Base-by-base conservation (phyloP, 2,797 vertebrate genomes). In the Cottoperca gobio region DNA sequence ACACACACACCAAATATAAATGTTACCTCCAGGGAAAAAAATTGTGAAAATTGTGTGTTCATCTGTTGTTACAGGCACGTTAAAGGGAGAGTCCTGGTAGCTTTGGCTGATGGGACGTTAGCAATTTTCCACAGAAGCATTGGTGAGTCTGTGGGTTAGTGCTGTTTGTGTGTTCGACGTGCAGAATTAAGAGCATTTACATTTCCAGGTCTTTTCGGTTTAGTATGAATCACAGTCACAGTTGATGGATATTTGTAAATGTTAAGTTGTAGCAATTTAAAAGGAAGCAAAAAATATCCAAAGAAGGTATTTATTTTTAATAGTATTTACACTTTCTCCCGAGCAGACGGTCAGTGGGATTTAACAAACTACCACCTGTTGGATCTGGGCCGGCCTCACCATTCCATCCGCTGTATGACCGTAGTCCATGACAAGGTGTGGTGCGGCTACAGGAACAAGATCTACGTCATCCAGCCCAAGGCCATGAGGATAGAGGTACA, bases 371-470 rank as follows among this genome's bases (percentile, higher is more conserved):
- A 99, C 75, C 97, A 99, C 86, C 93, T 99, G 72, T 88, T 99
- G 95, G 98, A 99, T 86, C 94, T 99, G 35, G 97, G 98, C 42
- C 97, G 97, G 54, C 97, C 97, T 0, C 97, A 98, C 81, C 98
- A 99, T 91, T 99, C 98, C 3, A 97, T 99, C 83, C 98, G 98
- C 90, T 99, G 98, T 82, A 99, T 99, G 97, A 96, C 96, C 0
- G 97, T 99, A 0, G 98, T 99, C 42, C 95, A 97, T 0, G 97
- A 99, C 82, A 96, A 96, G 24, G 97, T 99, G 73, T 99, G 98
- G 98, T 99, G 98, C 1, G 98, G 98, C 78, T 99, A 99, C 90
- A 97, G 96, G 92, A 99, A 99, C 93, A 99, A 98, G 92, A 97
- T 99, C 90, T 97, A 99, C 2, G 94, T 99, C 81, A 96, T 99